Base-by-base conservation (phyloP, 2,888 invertebrate species). In the Venusia cambrica region DNA sequence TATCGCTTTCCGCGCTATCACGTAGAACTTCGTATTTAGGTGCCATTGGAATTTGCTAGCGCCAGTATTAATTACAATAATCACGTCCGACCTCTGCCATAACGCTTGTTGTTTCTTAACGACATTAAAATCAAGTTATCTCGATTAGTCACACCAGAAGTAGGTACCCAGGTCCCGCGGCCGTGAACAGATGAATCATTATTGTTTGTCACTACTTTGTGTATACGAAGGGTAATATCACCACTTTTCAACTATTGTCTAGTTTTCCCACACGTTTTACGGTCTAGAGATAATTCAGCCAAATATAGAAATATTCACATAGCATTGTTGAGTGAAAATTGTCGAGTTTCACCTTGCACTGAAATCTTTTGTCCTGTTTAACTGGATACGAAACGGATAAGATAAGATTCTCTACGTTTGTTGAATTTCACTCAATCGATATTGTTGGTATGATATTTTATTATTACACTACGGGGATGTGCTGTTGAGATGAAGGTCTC, bases 161-260 rank as follows among this genome's bases (percentile, higher is more conserved):
- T n/a, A n/a, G n/a, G n/a, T 45, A 44, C 14, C 13, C 27, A 34
- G 39, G 37, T 44, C 38, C 29, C 13, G 30, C 46, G 60, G 43
- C 62, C 54, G 45, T 57, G 61, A 57, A 57, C 57, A 48, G 39
- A 49, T 63, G 67, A 65, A 45, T 65, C 61, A 65, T 42, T 49
- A 47, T 51, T 42, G 38, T 48, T n/a, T 45, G 45, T 41, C 38
- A 45, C 29, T 26, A 27, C 37, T 31, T 37, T 37, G 37, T 37
- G 17, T 35, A 18, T 30, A n/a, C 25, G 18, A 26, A 37, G 25
- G 26, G 17, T 15, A 30, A 30, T 21, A 21, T 21, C 30, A 5
- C 38, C 17, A 35, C 30, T 35, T 35, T 27, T 40, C 35, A 40
- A 40, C 40, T 35, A 40, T 40, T 40, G 40, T 40, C 22, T 36